Evolutionary conservation across 2,888 invertebrate species (phyloP).

Genomic region (Eupithecia abbreviata): DNA sequence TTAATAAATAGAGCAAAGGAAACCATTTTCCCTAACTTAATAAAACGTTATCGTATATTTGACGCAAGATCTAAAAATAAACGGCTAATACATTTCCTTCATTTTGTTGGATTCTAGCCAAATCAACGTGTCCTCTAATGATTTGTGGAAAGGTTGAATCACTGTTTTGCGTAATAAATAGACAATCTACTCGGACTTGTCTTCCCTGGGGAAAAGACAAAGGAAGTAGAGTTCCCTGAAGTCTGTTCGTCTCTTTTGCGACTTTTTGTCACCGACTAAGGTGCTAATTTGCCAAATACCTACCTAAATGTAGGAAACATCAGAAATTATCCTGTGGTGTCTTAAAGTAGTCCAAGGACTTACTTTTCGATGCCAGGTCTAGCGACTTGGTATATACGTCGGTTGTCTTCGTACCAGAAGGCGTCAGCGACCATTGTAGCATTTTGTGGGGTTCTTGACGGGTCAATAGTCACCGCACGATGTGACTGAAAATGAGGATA

Average conservation of each 20-base stretch:
- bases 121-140: conserved; percentile 35
- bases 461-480: conserved; percentile 64
- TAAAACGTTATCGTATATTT: conserved; percentile 1
- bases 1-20: neutral
- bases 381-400: conserved; percentile 73
- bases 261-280: neutral
- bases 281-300: neutral
- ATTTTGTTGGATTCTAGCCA: conserved; percentile 60
- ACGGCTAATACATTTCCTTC: conserved; percentile 44
- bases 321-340: neutral
- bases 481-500: conserved; percentile 60
- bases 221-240: neutral
- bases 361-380: conserved; percentile 73
- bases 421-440: conserved; percentile 70
- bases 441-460: conserved; percentile 53
- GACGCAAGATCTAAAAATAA: conserved; percentile 51
- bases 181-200: neutral
- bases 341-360: conserved; percentile 38
- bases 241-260: neutral
- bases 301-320: neutral
- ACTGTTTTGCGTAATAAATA: conserved; percentile 8
- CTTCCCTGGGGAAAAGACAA: neutral
- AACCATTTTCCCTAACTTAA: neutral
- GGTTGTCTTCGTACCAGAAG: conserved; percentile 83
- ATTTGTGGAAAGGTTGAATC: conserved; percentile 19